Conservation (phyloP, 2,888 invertebrate genomes). For the Mesorhabditis belari region DNA sequence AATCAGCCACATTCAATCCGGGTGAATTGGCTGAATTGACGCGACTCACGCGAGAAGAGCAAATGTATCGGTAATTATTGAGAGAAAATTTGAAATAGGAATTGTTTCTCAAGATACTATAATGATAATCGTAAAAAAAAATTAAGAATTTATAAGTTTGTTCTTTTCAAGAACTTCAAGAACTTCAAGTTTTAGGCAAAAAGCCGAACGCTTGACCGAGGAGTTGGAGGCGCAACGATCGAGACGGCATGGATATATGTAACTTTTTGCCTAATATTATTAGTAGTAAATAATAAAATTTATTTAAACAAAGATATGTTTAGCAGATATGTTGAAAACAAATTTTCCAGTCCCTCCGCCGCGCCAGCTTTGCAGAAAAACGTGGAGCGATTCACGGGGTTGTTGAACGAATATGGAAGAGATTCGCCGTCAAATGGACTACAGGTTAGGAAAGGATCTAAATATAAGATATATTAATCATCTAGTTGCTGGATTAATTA, state of each 20-base stretch:
- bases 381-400: conserved; percentile 38
- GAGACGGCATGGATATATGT: conserved; percentile 42
- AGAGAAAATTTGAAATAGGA: too few species aligned
- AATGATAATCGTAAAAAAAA: too few species aligned
- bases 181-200: conserved; percentile 19
- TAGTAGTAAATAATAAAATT: not conserved
- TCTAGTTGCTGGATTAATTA: not conserved
- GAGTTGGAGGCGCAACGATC: conserved; percentile 35
- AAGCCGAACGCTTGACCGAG: conserved; percentile 38
- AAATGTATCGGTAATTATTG: too few species aligned
- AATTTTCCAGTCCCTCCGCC: conserved; percentile 34
- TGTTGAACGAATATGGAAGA: conserved; percentile 31
- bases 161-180: too few species aligned
- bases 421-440: too few species aligned
- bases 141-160: too few species aligned
- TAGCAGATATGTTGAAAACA: not conserved
- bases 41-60: not conserved
- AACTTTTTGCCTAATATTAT: conserved; percentile 7
- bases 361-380: conserved; percentile 41
- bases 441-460: too few species aligned
- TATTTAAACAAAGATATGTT: not conserved
- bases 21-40: not conserved
- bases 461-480: not conserved
- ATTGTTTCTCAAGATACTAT: too few species aligned
- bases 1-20: not conserved